phyloP scores from a whole-genome alignment of 92 coral and sea anemone genomes.

The Virgularia gustaviana region DNA sequence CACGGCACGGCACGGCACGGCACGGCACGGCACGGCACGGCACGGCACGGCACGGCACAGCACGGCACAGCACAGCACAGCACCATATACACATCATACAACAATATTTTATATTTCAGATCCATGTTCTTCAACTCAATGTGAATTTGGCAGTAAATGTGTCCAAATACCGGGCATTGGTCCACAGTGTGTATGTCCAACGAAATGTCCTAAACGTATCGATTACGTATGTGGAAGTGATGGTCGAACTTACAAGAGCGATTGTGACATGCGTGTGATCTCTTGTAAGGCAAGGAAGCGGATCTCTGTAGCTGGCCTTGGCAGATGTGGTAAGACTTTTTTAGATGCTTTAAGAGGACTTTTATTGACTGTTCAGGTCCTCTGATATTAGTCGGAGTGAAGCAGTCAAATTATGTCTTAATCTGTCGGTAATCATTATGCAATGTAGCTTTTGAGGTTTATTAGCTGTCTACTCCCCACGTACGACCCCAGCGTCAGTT shows the following conservation, averaged over 20 bases:
- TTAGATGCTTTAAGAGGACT: too few relatives aligned
- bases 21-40: neutral
- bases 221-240: conserved; percentile 89
- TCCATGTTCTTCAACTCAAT: conserved; percentile 66
- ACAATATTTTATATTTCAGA: conserved; percentile 41
- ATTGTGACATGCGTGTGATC: conserved; percentile 64
- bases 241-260: conserved; percentile 76
- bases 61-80: neutral
- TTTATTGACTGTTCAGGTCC: too few relatives aligned
- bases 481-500: too few relatives aligned
- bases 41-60: neutral
- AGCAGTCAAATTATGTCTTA: too few relatives aligned
- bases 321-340: conserved; percentile 89
- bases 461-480: too few relatives aligned
- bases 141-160: conserved; percentile 64
- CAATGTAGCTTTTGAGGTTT: too few relatives aligned
- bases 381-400: too few relatives aligned
- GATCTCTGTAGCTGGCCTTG: conserved; percentile 50
- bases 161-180: conserved; percentile 41
- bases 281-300: conserved; percentile 70
- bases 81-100: neutral
- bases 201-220: conserved; percentile 61
- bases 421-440: too few relatives aligned
- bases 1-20: neutral
- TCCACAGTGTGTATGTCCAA: conserved; percentile 64